Evolutionary conservation across 2,888 invertebrate genomes (phyloP), one percentile per base, ranked within the genome.

Genomic region (Frankliniella fusca): DNA sequence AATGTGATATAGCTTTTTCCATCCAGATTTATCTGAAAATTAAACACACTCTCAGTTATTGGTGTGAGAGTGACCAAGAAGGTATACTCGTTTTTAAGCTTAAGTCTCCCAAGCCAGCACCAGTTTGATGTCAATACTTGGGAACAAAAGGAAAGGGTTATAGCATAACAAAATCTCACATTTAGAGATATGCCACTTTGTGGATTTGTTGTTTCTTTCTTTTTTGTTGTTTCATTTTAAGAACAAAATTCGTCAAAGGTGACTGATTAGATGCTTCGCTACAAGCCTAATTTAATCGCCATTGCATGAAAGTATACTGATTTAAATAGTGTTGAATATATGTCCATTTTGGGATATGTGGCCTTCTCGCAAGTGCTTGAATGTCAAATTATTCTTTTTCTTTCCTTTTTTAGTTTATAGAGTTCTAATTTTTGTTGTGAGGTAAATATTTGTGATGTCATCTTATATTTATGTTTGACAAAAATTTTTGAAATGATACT

Each of bases 71-170:
- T 27, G 27, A 27, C 27, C 70, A 76, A 27, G 11, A 20, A n/a
- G 61, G 18, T 61, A n/a, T 18, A 20, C 23, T 76, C 12, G 27
- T 76, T 76, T 70, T 76, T 76, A 12, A 27, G 23, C 70, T 27
- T 76, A 27, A 76, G 23, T 76, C 70, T 76, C 70, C 70, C 70
- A 76, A 76, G 27, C 70, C 27, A 27, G 27, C 27, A 76, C 70
- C 27, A 76, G 70, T 23, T 76, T 76, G 70, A 76, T 27, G 70
- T 76, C 70, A 76, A 76, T 76, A 76, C 27, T 76, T 27, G 70
- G 70, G 70, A 76, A 76, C 70, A 76, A 76, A 76, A 27, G 70
- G 70, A 27, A 76, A 76, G 70, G 70, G 70, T 76, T 76, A 27
- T 76, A 76, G 70, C 70, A 27, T 76, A 27, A 76, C n/a, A n/a